Base-by-base conservation (phyloP, 2,113 vertebrate species). In the Equus przewalskii region DNA sequence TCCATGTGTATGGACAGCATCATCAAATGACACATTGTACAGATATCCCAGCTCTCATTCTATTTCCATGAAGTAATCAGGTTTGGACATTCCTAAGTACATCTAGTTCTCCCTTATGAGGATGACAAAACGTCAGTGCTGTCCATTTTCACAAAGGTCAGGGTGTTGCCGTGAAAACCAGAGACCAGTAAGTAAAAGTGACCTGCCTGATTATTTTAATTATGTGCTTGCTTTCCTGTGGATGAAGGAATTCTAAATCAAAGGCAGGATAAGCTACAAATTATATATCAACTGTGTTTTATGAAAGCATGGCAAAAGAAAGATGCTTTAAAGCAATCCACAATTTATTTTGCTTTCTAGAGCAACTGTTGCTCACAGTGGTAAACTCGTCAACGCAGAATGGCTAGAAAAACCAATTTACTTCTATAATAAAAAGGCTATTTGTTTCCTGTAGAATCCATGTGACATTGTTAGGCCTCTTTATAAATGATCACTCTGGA, bases 341-440 rank as follows among this genome's bases (percentile, higher is more conserved):
- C 18, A 44, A 0, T 91, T 98, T 94, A 96, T 85, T 97, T 96
- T 91, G 88, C 93, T 97, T 96, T 98, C 41, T 94, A 90, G 78
- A 85, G 96, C 91, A 96, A 96, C 95, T 88, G 14, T 73, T 95
- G 88, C 89, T 92, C 93, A 96, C 89, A 56, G 13, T 30, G 79
- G 87, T 51, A 92, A 91, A 94, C 91, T 30, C 3, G 70, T 92
- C 73, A 89, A 72, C 24, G 58, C 22, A 89, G 62, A 97, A 94
- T 73, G 73, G 91, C 67, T 80, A 96, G 85, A 80, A 97, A 97
- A 98, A 96, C 98, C 91, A 81, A 97, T 95, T 96, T 95, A 95
- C 62, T 92, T 96, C 84, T 56, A 94, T 83, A 92, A 93, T 91
- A 97, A 96, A 98, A 98, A 96, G 78, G 93, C 51, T 83, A 92